Evolutionary conservation across 2,888 invertebrate genomes (phyloP), one percentile per base, ranked within the genome.

Genomic region (Pristionchus mayeri): DNA sequence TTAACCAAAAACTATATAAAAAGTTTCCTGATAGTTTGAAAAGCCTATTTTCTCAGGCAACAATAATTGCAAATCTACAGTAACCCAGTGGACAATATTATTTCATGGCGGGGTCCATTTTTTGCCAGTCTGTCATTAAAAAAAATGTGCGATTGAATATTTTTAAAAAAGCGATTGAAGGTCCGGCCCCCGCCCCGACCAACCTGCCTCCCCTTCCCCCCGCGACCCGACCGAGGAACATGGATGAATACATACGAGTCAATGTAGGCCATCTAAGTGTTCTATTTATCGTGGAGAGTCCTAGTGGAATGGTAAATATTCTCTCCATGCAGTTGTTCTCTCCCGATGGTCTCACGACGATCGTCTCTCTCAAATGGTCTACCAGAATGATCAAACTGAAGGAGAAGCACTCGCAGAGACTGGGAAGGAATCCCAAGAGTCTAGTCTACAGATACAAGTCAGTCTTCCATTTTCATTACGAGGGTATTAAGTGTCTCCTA

Each of bases 381-480:
- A 84, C 84, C n/a, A 48, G 54, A 54, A 84, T 84, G 84, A 57
- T 37, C 34, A 84, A 84, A 40, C 54, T 84, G 75, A 84, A 84
- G 44, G 84, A 84, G 75, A 84, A 75, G 27, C 84, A 84, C n/a
- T 52, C 52, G 4, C 71, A 50, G 50, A 30, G 84, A 54, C 16
- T 84, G 37, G 84, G 84, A 50, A 50, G 75, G 40, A 67, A 30
- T 2, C 30, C 54, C 54, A 71, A 57, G 40, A 27, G 16, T 21
- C 84, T 84, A 16, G 37, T 67, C 34, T 84, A 84, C 54, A 50
- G 84, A 75, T 84, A 71, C 75, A 84, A 84, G 84, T 84, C 2
- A 30, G 84, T 54, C 27, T 7, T 57, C 57, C 21, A 24, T n/a
- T 80, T 13, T 0, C 13, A 16, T 37, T 57, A 16, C 54, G 54